Evolutionary conservation across 1,140 invertebrate species (phyloP), one percentile per base, ranked within the genome.

Genomic region (Drosophila willistoni): DNA sequence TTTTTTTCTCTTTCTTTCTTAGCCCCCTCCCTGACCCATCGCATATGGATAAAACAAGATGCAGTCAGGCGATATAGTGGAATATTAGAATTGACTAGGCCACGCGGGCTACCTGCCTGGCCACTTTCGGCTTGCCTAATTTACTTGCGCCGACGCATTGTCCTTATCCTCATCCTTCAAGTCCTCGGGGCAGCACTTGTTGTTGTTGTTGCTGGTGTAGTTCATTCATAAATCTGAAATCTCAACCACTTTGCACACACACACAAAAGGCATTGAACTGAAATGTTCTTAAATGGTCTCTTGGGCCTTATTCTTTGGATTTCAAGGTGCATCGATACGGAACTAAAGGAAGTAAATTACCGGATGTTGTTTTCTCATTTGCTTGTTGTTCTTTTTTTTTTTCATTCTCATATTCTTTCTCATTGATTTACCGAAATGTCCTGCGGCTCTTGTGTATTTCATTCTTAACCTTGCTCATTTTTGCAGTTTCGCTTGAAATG

Each of bases 271-370:
- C 74, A 71, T 33, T 65, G 71, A 69, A 73, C 69, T 76, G 64
- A 77, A 63, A 72, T 42, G 34, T 59, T 69, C 65, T 69, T 64
- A 57, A 56, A 62, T 22, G 44, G 44, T 51, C 44, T 51, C 44
- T 22, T 51, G 44, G 44, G 44, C 17, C 19, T 51, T 55, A 22
- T 25, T 66, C 61, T 64, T 47, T 54, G 22, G 55, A 14, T 64
- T 64, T 83, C 72, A 82, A 86, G 82, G 82, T 79, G 75, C 74
- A 81, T 73, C 71, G 77, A 69, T 84, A 78, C 83, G 87, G 86
- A 83, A 90, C 77, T 87, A 90, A 90, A 90, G 90, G 90, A 91
- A 91, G 89, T 86, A 91, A 91, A 91, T 91, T 91, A 91, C 90
- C 90, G 90, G 90, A 91, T 91, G 90, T 91, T 89, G 84, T 90